Evolutionary conservation across 2,888 invertebrate genomes (phyloP).

Genomic region (Protonemura montana): DNA sequence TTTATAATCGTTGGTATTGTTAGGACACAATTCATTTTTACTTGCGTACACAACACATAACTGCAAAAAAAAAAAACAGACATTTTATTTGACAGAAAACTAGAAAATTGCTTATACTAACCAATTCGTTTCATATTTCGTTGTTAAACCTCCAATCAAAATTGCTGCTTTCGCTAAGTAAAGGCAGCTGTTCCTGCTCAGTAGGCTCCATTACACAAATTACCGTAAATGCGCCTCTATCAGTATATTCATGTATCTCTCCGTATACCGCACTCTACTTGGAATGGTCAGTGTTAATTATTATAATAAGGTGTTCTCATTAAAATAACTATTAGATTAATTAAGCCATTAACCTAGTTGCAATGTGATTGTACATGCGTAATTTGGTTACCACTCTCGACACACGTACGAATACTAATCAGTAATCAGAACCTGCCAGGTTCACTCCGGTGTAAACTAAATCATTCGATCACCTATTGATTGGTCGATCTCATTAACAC

Average conservation of each 20-base stretch:
- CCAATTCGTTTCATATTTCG: neutral
- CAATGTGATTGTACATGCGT: constrained; percentile 13
- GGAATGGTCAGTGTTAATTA: constrained; percentile 15
- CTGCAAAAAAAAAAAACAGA: no score
- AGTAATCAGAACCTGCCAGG: constrained; percentile 5
- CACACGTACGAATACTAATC: constrained; percentile 12
- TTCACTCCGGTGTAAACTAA: neutral
- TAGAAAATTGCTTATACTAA: neutral
- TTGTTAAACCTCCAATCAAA: neutral
- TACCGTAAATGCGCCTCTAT: neutral
- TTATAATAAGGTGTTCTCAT: constrained; percentile 29
- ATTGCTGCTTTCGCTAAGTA: neutral
- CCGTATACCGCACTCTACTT: neutral
- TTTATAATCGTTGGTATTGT: no score
- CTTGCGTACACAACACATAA: no score
- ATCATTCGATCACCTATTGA: neutral
- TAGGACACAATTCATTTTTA: no score
- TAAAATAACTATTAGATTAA: constrained; percentile 28
- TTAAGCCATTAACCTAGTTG: constrained; percentile 27
- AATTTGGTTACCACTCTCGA: neutral
- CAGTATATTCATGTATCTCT: neutral
- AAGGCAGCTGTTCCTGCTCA: neutral
- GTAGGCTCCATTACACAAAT: neutral
- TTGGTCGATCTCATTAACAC: neutral
- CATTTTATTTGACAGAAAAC: neutral